A percentile compares a stretch with the other conserved stretches of the same genome.
These are phyloP conservation scores for Pogonocherus hispidulus DNA, from an alignment of 2,888 invertebrate genomes.

Conservation along the genomic window DNA sequence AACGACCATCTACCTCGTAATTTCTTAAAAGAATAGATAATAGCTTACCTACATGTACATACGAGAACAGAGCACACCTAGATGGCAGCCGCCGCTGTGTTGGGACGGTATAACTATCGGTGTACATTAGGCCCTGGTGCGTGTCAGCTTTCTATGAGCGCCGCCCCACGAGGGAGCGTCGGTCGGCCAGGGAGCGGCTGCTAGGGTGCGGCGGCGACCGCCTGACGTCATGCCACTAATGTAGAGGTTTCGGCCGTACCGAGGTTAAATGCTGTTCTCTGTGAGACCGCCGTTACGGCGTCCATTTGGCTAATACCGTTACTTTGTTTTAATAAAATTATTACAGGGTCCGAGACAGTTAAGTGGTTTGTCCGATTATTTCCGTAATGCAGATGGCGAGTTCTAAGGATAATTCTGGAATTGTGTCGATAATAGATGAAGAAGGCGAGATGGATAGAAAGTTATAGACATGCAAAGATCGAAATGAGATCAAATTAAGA, in stretches of 20 bases:
- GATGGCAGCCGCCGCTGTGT: constrained; percentile 7
- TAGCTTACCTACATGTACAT: too few species aligned
- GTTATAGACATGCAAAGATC: too few species aligned
- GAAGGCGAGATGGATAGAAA: too few species aligned
- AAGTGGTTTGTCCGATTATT: not conserved
- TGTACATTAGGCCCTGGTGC: constrained; percentile 25
- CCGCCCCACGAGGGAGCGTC: constrained; percentile 40
- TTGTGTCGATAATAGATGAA: not conserved
- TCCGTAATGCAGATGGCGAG: not conserved
- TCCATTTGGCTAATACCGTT: constrained; percentile 19
- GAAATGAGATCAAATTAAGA: too few species aligned
- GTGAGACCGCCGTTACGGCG: constrained; percentile 5
- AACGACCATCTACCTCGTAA: too few species aligned
- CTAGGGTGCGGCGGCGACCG: constrained; percentile 27
- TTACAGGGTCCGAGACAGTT: not conserved
- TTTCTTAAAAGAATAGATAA: too few species aligned
- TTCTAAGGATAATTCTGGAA: not conserved
- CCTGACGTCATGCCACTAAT: constrained; percentile 29
- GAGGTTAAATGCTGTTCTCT: constrained; percentile 11
- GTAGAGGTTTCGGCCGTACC: constrained; percentile 10
- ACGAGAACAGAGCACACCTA: too few species aligned
- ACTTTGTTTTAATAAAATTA: constrained; percentile 13
- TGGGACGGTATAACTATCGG: constrained; percentile 12
- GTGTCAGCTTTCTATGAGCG: constrained; percentile 31
- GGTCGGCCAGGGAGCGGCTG: constrained; percentile 38